These are phyloP conservation scores for Oreochromis niloticus DNA, from an alignment of 2,113 vertebrate genomes.

Conservation along the genomic window DNA sequence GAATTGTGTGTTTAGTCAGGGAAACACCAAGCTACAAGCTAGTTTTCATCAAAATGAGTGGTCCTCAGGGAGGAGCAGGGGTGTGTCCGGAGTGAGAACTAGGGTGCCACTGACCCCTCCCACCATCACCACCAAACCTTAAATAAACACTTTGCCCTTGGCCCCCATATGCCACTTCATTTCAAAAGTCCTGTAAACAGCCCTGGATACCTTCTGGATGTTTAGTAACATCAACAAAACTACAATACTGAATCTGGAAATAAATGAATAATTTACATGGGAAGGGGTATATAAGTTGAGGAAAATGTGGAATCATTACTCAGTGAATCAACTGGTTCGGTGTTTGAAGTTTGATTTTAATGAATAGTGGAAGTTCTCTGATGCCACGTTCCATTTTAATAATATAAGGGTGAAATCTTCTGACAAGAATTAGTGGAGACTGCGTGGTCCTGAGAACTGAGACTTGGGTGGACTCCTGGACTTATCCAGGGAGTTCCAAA, in stretches of 20 bases:
- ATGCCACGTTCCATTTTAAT: not conserved
- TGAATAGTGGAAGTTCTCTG: not conserved
- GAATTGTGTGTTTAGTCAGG: rapidly evolving
- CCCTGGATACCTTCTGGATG: not conserved
- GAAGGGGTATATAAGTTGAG: too few relatives aligned
- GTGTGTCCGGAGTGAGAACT: not conserved
- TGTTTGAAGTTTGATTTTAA: not conserved
- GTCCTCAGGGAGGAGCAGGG: not conserved
- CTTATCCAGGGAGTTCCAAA: not conserved
- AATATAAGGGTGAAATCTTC: not conserved
- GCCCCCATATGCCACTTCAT: rapidly evolving
- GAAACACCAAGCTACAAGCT: not conserved
- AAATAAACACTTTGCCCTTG: not conserved
- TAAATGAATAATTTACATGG: not conserved
- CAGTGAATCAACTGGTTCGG: not conserved
- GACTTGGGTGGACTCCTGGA: not conserved
- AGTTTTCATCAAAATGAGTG: not conserved
- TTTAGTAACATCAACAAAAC: not conserved
- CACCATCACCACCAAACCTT: not conserved
- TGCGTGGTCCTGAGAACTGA: not conserved
- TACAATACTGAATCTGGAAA: not conserved
- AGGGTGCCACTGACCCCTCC: not conserved
- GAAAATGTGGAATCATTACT: not conserved
- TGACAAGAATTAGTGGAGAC: not conserved
- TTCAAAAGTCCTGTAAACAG: not conserved